Percentiles rank a stretch among this genome's conserved stretches.
phyloP scores from a whole-genome alignment of 2,797 vertebrate species.

The Bradypus variegatus region DNA sequence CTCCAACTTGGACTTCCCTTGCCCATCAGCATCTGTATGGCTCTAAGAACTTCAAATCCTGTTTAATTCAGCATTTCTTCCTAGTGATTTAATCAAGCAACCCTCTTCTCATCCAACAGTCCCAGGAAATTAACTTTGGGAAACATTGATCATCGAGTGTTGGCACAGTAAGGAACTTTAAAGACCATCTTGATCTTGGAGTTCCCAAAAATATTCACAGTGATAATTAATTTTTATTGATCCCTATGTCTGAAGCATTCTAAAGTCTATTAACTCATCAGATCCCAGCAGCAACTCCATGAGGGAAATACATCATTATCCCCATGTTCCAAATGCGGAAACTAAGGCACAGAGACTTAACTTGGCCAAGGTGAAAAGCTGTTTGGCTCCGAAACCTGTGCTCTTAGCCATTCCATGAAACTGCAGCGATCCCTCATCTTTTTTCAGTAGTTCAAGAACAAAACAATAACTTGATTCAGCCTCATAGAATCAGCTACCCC shows the following conservation, averaged over 20 bases:
- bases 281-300: neutral
- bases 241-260: neutral
- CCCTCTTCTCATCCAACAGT: neutral
- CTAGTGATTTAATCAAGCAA: neutral
- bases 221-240: neutral
- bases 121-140: neutral
- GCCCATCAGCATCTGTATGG: neutral
- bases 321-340: neutral
- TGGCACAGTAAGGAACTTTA: neutral
- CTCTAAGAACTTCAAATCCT: neutral
- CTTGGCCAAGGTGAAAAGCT: neutral
- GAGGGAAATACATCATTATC: neutral
- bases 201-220: neutral
- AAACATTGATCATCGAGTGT: neutral
- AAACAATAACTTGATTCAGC: neutral
- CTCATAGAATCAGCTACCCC: slow-evolving; percentile 9
- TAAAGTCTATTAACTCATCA: neutral
- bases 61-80: neutral
- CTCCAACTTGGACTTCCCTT: neutral
- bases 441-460: neutral
- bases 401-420: neutral
- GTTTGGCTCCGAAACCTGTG: neutral
- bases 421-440: neutral
- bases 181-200: neutral
- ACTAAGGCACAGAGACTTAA: neutral